Conservation (phyloP, 2,113 vertebrate species). For the Arizona elegans region DNA sequence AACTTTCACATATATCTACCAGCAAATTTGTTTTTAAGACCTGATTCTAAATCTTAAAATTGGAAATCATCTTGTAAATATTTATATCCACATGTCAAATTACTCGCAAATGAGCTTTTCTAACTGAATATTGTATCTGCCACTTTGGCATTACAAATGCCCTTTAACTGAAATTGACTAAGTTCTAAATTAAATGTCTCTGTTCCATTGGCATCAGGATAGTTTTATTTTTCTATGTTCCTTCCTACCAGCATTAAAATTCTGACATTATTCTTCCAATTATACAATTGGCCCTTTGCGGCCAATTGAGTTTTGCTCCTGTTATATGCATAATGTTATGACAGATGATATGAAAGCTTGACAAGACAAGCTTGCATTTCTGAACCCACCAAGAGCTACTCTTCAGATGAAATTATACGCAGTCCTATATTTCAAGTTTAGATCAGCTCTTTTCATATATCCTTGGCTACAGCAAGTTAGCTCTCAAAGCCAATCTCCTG, state of each 20-base stretch:
- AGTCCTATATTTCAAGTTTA: neutral
- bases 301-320: neutral
- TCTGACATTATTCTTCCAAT: neutral
- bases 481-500: neutral
- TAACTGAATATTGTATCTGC: neutral
- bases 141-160: neutral
- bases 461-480: neutral
- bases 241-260: rapidly evolving
- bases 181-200: neutral
- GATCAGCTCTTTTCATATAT: constrained; percentile 14
- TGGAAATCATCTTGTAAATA: constrained; percentile 17
- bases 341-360: constrained; percentile 24
- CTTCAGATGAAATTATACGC: neutral
- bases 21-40: neutral
- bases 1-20: neutral
- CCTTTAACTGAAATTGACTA: neutral
- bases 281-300: neutral
- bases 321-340: neutral
- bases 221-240: constrained; percentile 8
- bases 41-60: neutral
- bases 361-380: neutral
- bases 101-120: neutral
- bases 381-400: neutral
- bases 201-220: neutral
- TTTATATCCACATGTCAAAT: neutral